Base-by-base conservation (phyloP, 1,140 invertebrate species). In the Philotrypesis tridentata region DNA sequence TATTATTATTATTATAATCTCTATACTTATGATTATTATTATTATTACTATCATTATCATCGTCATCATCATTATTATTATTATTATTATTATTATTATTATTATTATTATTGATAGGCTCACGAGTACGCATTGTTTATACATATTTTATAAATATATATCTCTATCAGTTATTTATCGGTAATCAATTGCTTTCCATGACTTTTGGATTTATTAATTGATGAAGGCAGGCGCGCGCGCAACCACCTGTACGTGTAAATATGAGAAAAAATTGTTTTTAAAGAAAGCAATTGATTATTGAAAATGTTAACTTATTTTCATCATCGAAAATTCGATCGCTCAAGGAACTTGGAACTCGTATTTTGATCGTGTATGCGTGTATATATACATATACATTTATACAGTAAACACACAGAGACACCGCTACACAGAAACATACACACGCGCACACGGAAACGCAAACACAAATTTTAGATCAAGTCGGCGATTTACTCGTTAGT, bases 271-370 rank as follows among this genome's bases (percentile, higher is more conserved):
- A 73, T 67, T 6, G 29, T 74, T 80, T 80, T 23, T 55, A 43
- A 65, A 40, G n/a, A 63, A 80, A 80, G 60, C 29, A 75, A 74
- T 74, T 80, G 72, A 80, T 80, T 80, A 80, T 80, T 73, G 55
- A 65, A 61, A 79, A 61, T 61, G 77, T 71, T 79, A 79, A 72
- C 48, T 79, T 71, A 79, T 79, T 71, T 71, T 60, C 48, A 72
- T 55, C 12, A 37, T 72, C 29, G 17, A 23, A 60, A 60, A 73
- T 43, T 63, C 37, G 33, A 63, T 73, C 25, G 17, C 29, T 72
- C n/a, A 63, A 43, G 6, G 71, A 37, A 73, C 78, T 80, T 80
- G 70, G 78, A 72, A 80, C 60, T 73, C 23, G 78, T 80, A 80
- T 80, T 80, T 80, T 72, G n/a, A 73, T 71, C 77, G 67, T 79